Base-by-base conservation (phyloP, 2,113 vertebrate genomes). In the Passer domesticus region DNA sequence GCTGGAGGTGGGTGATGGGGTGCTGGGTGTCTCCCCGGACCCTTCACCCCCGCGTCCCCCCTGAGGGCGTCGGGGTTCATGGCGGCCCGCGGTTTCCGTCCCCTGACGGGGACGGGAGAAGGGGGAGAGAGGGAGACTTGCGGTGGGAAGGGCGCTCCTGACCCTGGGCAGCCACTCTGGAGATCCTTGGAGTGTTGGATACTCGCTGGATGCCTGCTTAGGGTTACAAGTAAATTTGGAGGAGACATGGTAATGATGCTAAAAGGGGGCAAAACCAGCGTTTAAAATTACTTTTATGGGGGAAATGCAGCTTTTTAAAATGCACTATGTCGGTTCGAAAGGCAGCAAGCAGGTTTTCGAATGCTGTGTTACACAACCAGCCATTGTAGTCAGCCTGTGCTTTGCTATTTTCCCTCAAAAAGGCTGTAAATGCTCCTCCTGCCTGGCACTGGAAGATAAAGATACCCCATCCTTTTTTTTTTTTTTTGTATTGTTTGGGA, bases 251-350 rank as follows among this genome's bases (percentile, higher is more conserved):
- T 7, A 10, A 2, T 15, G 33, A 10, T 24, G 20, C 18, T 24
- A 2, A 19, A 75, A 67, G 15, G 7, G 35, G 19, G 1, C 6
- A 55, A 53, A 41, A 3, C 0, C 9, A 35, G 28, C 4, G 16
- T 35, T 43, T 17, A 13, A 41, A 24, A 2, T 49, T 35, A 9
- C 0, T 66, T 80, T 62, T n/a, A 0, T 13, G 23, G 6, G 19
- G 27, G 21, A 35, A 56, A 24, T 6, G 6, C 7, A 11, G 22
- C 3, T 52, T 55, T 5, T 73, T 68, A 30, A 16, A 55, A 9
- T 1, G 11, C 10, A 2, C 11, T 35, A 0, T 6, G 20, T 15
- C 9, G 24, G 28, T 1, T 2, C 3, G 37, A 31, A 15, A 62
- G 46, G 8, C 21, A 66, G 23, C 12, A 25, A 24, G 24, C 7